phyloP scores from a whole-genome alignment of 2,113 vertebrate species.

The Haemorhous mexicanus region DNA sequence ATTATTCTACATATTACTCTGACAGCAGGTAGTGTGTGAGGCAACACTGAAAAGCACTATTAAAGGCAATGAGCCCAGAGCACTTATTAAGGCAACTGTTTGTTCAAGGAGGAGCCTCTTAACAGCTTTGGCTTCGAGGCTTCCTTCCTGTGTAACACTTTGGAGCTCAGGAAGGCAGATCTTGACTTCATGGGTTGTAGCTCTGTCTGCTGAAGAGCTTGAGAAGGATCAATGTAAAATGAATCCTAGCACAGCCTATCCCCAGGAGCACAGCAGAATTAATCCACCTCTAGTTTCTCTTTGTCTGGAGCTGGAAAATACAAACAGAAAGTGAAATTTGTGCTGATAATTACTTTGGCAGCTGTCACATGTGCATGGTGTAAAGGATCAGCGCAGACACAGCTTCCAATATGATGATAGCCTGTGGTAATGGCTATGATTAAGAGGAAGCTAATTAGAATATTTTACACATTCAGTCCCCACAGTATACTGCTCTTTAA shows the following conservation, averaged over 20 bases:
- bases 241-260: neutral
- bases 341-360: conserved; percentile 56
- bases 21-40: neutral
- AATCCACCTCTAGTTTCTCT: neutral
- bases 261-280: neutral
- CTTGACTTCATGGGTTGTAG: neutral
- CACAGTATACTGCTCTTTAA: conserved; percentile 48
- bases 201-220: conserved; percentile 4
- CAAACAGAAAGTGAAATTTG: conserved; percentile 30
- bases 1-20: neutral
- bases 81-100: neutral
- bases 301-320: conserved; percentile 5
- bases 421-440: conserved; percentile 53
- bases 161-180: neutral
- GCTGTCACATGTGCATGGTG: neutral
- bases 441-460: conserved; percentile 57
- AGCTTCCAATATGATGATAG: neutral
- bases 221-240: neutral
- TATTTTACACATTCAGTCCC: conserved; percentile 48
- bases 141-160: neutral
- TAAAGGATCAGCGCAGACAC: conserved; percentile 19
- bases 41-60: neutral
- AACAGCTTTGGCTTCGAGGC: neutral
- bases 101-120: neutral
- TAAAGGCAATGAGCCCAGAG: neutral